Evolutionary conservation across 2,888 invertebrate genomes (phyloP), one percentile per base, ranked within the genome.

Genomic region (Heteromurus nitidus): DNA sequence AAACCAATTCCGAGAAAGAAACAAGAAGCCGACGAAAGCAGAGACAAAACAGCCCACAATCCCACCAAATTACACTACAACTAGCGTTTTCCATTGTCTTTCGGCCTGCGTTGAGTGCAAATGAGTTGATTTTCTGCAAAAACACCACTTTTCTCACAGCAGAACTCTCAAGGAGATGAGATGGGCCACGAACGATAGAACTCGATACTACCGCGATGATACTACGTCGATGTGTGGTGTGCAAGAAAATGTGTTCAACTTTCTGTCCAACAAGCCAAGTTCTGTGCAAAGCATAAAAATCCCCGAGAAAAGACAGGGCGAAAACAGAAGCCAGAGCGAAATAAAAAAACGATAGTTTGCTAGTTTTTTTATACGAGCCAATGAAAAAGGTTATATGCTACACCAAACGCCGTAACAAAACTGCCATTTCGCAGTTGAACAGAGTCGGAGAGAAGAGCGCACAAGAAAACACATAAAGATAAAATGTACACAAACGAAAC

Each of bases 211-310:
- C 73, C 62, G 24, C 44, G 47, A n/a, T n/a, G 58, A 58, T 50
- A 62, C 42, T 26, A 70, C 70, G 11, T 3, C 58, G 50, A 47
- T 62, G 62, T 28, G 28, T 58, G 50, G 9, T 31, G 9, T 31
- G 3, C 65, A 13, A 20, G 11, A 62, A 77, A 77, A 68, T 69
- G 50, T 76, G 60, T 20, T 58, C 67, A 67, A 76, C 76, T 68
- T 60, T 68, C 68, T 64, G 67, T 47, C 67, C 65, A 42, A 64
- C 55, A 60, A 69, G 76, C 76, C 58, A 77, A 77, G n/a, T 58
- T 60, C 58, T 76, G 44, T 75, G 53, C 67, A 18, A 58, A 67
- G 42, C 5, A 44, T 9, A 7, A 16, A 1, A 26, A 24, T 36
- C 44, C 26, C 16, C 28, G 68, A 3, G 62, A 7, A 20, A n/a